phyloP scores from a whole-genome alignment of 2,797 vertebrate genomes.

The Platalea minor region DNA sequence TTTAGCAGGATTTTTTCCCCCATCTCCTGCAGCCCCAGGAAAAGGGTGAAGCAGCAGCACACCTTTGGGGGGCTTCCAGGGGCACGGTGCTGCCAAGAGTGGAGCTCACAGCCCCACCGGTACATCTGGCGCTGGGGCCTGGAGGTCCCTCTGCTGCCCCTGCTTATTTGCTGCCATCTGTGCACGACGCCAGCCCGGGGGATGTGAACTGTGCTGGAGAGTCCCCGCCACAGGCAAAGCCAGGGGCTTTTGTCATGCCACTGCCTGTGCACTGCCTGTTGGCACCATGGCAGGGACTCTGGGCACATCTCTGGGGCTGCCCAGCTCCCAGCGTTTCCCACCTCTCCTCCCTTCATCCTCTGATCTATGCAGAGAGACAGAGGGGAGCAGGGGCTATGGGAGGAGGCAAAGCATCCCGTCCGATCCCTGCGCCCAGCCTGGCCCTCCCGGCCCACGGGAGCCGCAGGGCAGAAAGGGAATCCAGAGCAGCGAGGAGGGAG shows the following conservation, averaged over 20 bases:
- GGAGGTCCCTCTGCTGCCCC: neutral
- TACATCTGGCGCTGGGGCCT: neutral
- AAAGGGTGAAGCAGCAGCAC: neutral
- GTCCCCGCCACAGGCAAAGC: neutral
- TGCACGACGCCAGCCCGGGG: neutral
- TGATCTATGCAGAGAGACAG: neutral
- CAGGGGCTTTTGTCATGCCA: neutral
- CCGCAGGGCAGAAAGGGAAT: neutral
- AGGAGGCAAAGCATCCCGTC: neutral
- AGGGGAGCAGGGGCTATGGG: neutral
- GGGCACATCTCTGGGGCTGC: neutral
- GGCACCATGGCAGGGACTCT: neutral
- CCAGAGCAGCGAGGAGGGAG: conserved; percentile 9
- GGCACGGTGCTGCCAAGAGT: neutral
- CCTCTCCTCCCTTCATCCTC: neutral
- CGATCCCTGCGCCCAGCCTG: neutral
- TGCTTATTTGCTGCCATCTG: neutral
- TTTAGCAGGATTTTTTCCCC: neutral
- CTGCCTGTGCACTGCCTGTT: neutral
- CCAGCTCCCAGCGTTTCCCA: neutral
- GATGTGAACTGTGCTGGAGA: neutral
- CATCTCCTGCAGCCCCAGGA: neutral
- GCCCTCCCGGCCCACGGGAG: neutral
- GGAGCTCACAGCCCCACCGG: neutral
- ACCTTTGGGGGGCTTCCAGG: neutral